Evolutionary conservation across 35 echinoderm and acorn worm species (phyloP), one percentile per base, ranked within the genome.

Genomic region (Eucidaris tribuloides): DNA sequence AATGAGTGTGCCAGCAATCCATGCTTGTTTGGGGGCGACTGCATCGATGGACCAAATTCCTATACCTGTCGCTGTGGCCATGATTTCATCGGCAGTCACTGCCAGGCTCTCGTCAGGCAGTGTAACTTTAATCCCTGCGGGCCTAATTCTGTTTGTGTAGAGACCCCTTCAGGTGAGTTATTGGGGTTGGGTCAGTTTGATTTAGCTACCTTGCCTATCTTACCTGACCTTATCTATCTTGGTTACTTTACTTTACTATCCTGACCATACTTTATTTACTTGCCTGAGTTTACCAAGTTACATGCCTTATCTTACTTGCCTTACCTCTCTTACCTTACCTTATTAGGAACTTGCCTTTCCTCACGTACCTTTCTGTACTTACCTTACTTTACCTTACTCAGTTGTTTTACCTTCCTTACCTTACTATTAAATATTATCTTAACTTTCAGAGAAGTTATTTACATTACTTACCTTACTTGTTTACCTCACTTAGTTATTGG

Each of bases 41-140:
- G 96, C 45, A 78, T 82, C 30, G 96, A 99, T 56, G 61, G 68
- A 40, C 79, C 77, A 7, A 90, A 89, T 14, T 83, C 83, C 22
- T 99, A 93, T 52, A 44, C n/a, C 19, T 99, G 96, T 78, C 44
- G 82, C 5, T 99, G 96, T 65, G 48, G 41, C 0, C 77, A 83
- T 40, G 86, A 85, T 13, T 99, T 99, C 62, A 71, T 99, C 9
- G 96, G 96, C 45, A 79, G 63, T 31, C 76, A 83, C 1, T 99
- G 96, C 62, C 91, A 99, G 83, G 96, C 96, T 50, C 79, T 99
- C 15, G 50, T 99, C 17, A 81, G 96, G 44, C 79, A 86, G 58
- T 99, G 96, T 87, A 92, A 92, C 62, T 99, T 93, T 49, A 99
- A 99, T 58, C 96, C 90, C 7, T 99, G 96, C 43, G 91, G 96